These are phyloP conservation scores for Rhagonycha fulva DNA, from an alignment of 2,888 invertebrate genomes.

Conservation along the genomic window DNA sequence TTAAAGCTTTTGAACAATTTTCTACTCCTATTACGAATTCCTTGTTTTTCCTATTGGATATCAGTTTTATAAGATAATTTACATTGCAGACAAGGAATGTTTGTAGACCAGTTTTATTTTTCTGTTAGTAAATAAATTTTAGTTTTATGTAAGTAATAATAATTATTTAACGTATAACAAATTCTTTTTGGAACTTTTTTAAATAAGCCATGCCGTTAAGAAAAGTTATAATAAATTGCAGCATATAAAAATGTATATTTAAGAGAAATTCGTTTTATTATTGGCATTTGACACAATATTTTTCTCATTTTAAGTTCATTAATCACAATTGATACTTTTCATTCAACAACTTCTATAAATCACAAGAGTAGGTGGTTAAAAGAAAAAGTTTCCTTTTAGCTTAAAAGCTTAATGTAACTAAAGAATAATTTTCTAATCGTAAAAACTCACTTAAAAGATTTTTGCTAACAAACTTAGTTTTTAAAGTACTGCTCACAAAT, in stretches of 20 bases:
- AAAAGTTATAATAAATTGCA: background rate
- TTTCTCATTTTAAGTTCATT: background rate
- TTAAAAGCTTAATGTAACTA: slow-evolving; percentile 1
- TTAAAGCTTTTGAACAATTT: background rate
- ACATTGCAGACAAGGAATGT: background rate
- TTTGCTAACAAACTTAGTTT: background rate
- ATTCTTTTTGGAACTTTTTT: too few relatives aligned
- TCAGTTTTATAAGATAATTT: background rate
- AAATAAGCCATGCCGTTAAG: too few relatives aligned
- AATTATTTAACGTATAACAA: too few relatives aligned
- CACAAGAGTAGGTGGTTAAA: background rate
- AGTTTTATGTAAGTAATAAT: background rate
- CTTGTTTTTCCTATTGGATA: background rate
- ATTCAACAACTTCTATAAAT: background rate
- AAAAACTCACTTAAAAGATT: slow-evolving; percentile 1
- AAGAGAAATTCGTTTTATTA: background rate
- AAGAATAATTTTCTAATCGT: slow-evolving; percentile 5
- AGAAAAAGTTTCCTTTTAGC: slow-evolving; percentile 2
- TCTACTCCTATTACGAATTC: background rate
- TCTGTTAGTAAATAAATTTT: background rate
- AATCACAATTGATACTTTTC: slow-evolving; percentile 1
- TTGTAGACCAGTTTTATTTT: background rate
- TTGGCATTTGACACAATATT: background rate
- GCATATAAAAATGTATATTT: background rate
- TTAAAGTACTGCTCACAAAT: background rate